Evolutionary conservation across 2,797 vertebrate genomes (phyloP).

Genomic region (Smutsia gigantea): DNA sequence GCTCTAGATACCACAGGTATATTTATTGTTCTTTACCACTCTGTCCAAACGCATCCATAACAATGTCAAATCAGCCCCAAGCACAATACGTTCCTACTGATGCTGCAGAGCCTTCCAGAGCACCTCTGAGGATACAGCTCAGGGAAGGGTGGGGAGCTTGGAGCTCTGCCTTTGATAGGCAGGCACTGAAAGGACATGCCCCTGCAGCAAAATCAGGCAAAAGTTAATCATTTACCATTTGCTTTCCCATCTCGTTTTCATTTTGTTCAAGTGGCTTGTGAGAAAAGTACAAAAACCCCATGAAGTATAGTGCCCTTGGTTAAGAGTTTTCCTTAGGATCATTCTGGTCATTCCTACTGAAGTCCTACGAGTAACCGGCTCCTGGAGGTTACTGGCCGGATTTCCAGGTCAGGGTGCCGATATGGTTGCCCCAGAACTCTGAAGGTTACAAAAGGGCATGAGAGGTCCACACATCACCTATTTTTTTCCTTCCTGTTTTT

Average conservation of each 20-base stretch:
- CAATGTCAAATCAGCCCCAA: background rate
- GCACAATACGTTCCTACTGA: background rate
- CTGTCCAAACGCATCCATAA: background rate
- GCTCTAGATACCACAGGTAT: slow-evolving; percentile 8
- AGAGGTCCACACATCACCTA: background rate
- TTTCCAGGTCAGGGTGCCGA: slow-evolving; percentile 42
- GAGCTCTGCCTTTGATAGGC: background rate
- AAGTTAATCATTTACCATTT: slow-evolving; percentile 54
- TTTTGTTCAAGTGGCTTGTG: slow-evolving; percentile 4
- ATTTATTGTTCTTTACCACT: background rate
- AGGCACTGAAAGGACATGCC: background rate
- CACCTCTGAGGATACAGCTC: background rate
- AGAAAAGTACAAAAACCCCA: slow-evolving; percentile 39
- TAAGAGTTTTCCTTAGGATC: background rate
- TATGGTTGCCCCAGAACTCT: background rate
- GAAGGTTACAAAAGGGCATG: background rate
- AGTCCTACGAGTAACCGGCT: background rate
- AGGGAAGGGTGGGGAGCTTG: background rate
- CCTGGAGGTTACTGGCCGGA: background rate
- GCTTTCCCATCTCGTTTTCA: slow-evolving; percentile 8
- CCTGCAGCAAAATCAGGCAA: slow-evolving; percentile 45
- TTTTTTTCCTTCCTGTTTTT: slow-evolving; percentile 40
- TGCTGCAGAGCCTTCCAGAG: background rate
- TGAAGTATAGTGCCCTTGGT: background rate
- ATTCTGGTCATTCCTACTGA: background rate